Percentiles rank a stretch among this genome's conserved stretches.
These are phyloP conservation scores for Tichodroma muraria DNA, from an alignment of 2,113 vertebrate species.

Conservation along the genomic window DNA sequence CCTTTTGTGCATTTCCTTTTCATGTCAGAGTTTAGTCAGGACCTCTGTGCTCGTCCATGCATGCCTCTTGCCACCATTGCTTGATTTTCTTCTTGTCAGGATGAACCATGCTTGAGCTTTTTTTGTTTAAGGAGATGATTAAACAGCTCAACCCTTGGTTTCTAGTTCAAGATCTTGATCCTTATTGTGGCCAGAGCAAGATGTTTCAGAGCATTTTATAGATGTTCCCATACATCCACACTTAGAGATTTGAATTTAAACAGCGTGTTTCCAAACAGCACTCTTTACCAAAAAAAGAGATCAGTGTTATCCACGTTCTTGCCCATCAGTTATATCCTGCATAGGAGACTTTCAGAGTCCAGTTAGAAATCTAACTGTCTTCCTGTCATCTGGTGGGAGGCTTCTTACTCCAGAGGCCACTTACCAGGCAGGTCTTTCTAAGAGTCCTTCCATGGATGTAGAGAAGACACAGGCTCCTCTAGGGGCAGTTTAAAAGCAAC, in stretches of 20 bases:
- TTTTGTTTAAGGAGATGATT: not conserved
- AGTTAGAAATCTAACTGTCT: not conserved
- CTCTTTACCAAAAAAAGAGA: not conserved
- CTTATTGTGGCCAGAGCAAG: not conserved
- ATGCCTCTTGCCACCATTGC: not conserved
- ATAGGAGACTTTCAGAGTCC: not conserved
- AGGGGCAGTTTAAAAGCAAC: not conserved
- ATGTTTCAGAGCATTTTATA: not conserved
- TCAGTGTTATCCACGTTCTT: not conserved
- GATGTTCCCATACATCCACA: not conserved
- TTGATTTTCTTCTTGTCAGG: not conserved
- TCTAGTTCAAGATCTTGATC: not conserved
- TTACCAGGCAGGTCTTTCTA: not conserved
- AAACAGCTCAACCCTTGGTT: not conserved
- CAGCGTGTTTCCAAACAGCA: not conserved
- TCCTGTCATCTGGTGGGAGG: not conserved
- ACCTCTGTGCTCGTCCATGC: not conserved
- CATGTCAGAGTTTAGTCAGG: not conserved
- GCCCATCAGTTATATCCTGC: not conserved
- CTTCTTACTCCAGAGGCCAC: not conserved
- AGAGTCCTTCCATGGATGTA: not conserved
- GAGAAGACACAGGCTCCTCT: not conserved
- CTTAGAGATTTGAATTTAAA: not conserved
- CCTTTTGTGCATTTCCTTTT: not conserved
- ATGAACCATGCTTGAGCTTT: not conserved